Conservation (phyloP, 2,113 vertebrate species). For the Gnathonemus echidnorhynchus region DNA sequence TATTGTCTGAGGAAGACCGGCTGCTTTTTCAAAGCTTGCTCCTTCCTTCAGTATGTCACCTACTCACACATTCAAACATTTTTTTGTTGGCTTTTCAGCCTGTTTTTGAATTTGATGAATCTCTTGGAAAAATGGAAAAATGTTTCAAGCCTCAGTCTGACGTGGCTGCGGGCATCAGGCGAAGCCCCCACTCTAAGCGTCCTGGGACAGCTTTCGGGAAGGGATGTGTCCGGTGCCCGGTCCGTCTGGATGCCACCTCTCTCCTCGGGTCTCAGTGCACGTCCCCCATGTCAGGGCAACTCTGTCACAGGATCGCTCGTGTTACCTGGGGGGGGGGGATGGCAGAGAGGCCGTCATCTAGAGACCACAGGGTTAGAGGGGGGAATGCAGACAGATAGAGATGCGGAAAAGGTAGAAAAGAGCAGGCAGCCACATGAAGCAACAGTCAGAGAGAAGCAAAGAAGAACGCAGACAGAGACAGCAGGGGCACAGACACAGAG, state of each 20-base stretch:
- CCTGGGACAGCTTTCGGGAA: conserved; percentile 77
- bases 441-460: neutral
- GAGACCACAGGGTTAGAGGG: conserved; percentile 5
- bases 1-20: conserved; percentile 89
- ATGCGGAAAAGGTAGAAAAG: neutral
- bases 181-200: conserved; percentile 71
- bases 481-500: neutral
- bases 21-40: conserved; percentile 63
- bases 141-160: conserved; percentile 70
- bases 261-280: conserved; percentile 69
- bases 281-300: conserved; percentile 89
- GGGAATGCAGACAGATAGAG: neutral
- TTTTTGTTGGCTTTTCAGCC: conserved; percentile 48
- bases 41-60: conserved; percentile 65
- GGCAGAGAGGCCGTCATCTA: conserved; percentile 33
- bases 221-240: conserved; percentile 80
- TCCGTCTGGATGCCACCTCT: conserved; percentile 89
- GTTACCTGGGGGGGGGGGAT: conserved; percentile 76
- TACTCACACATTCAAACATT: conserved; percentile 69
- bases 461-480: neutral
- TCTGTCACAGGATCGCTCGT: conserved; percentile 81
- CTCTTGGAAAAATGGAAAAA: conserved; percentile 56
- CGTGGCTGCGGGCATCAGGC: conserved; percentile 74
- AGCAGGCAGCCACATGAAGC: neutral
- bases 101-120: conserved; percentile 61